Base-by-base conservation (phyloP, 2,797 vertebrate species). In the Zenarchopterus dispar region DNA sequence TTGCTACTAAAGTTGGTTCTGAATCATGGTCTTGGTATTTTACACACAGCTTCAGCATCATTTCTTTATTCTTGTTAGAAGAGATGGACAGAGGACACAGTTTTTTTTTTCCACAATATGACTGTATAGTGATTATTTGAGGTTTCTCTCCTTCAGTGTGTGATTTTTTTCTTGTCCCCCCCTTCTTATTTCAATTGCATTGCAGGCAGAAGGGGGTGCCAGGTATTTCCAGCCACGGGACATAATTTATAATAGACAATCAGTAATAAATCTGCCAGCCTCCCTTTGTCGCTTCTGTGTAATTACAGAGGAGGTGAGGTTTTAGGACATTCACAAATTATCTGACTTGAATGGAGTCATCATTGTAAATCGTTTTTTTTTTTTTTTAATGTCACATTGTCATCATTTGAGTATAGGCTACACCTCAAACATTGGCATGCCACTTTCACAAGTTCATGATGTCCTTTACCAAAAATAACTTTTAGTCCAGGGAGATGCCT, bases 121-220 rank as follows among this genome's bases (percentile, higher is more conserved):
- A 23, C 68, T 70, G 77, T 84, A 48, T 62, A 1, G 47, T 17
- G 6, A 7, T 22, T 21, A 43, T 71, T 62, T 78, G 36, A 16
- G 59, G 53, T 43, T 15, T 42, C 8, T 36, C 28, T 50, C 41
- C 19, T 43, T 7, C 8, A 39, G 31, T 67, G 26, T 9, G 2
- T 48, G 24, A 26, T 47, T 33, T 19, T 36, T 17, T 28, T 2
- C 1, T 15, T 48, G 31, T 48, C 22, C n/a, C 47, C 49, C 41
- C 11, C 15, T 17, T 42, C 43, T 61, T 8, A 8, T 50, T 43
- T 46, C 28, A 28, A 28, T 28, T 28, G 28, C 28, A 28, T 28
- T 28, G 2, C 15, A 53, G 41, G 6, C 41, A n/a, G 23, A 17
- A 56, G 39, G 11, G 42, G 47, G 55, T 36, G 59, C 36, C 28